Base-by-base conservation (phyloP, 2,797 vertebrate species). In the Enteromius fasciolatus region DNA sequence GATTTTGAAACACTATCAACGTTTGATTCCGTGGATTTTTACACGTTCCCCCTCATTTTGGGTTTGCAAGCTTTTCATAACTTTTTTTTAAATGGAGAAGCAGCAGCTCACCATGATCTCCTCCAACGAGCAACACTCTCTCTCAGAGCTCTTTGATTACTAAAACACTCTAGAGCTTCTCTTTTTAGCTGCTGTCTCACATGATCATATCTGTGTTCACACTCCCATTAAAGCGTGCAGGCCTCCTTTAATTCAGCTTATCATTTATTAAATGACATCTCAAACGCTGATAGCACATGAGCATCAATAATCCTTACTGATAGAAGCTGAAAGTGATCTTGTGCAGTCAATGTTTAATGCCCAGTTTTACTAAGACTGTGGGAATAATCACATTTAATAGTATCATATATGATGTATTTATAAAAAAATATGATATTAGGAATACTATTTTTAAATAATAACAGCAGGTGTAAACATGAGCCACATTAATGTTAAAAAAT, bases 201-300 rank as follows among this genome's bases (percentile, higher is more conserved):
- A 69, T 54, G 73, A 81, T 81, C 66, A 85, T 77, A 63, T 76
- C 83, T 57, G 73, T 66, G 78, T 59, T 33, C 83, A 63, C 39
- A 17, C 25, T 33, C 72, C 36, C 50, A 17, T 66, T 64, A 81
- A 72, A 69, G 31, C 36, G 54, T 81, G 69, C 63, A 44, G 57
- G 79, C 57, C 41, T 81, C 57, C 68, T 81, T 81, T 81, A 64
- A 81, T 59, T 64, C 54, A 25, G 41, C 41, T 81, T 81, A 81
- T 73, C 79, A 81, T 81, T 81, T 57, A 73, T 81, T 81, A 81
- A 81, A 61, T 63, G 57, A 81, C 69, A 73, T 81, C 69, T 73
- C 20, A 81, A 81, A 81, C 0, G 28, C 69, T 50, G 79, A 81
- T 81, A 63, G 57, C 69, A 33, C 31, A 72, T 39, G 41, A 64